A percentile compares a stretch with the other conserved stretches of the same genome.
These are phyloP conservation scores for Dascillus cervinus DNA, from an alignment of 2,888 invertebrate species.

Conservation along the genomic window DNA sequence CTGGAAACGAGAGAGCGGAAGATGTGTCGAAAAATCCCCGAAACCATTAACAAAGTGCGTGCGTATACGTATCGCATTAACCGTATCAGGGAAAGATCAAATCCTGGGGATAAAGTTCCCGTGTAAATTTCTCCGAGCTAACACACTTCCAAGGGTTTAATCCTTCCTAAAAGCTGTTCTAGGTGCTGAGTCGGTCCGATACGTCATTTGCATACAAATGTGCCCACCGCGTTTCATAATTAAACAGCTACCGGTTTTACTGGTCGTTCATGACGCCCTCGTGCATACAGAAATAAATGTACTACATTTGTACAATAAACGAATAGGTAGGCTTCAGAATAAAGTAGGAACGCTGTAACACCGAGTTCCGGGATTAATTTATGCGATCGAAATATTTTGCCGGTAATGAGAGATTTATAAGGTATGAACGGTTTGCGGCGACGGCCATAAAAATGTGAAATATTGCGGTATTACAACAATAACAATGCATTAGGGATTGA, in stretches of 20 bases:
- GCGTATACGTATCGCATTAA: slow-evolving; percentile 21
- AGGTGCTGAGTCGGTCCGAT: slow-evolving; percentile 26
- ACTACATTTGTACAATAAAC: slow-evolving; percentile 20
- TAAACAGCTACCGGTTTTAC: slow-evolving; percentile 22
- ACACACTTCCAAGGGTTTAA: slow-evolving; percentile 20
- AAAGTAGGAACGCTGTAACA: no score
- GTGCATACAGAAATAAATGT: slow-evolving; percentile 17
- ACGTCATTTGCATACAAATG: slow-evolving; percentile 30
- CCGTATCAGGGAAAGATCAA: slow-evolving; percentile 18
- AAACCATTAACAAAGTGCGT: slow-evolving; percentile 4
- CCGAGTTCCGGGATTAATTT: no score
- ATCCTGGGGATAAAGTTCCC: slow-evolving; percentile 14
- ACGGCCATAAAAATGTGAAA: slow-evolving; percentile 21
- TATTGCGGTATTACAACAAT: slow-evolving; percentile 21
- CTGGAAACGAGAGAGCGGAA: slow-evolving; percentile 1
- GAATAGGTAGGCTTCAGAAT: no score
- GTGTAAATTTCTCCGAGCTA: slow-evolving; percentile 9
- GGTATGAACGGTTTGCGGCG: slow-evolving; percentile 16
- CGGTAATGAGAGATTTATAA: no score
- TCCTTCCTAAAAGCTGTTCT: slow-evolving; percentile 28
- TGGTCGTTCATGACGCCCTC: slow-evolving; percentile 17
- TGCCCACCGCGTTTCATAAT: slow-evolving; percentile 24
- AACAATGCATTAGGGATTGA: slow-evolving; percentile 23
- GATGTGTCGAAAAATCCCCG: neutral
- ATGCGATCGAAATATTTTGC: no score